Base-by-base conservation (phyloP, 2,797 vertebrate species). In the Enteromius fasciolatus region DNA sequence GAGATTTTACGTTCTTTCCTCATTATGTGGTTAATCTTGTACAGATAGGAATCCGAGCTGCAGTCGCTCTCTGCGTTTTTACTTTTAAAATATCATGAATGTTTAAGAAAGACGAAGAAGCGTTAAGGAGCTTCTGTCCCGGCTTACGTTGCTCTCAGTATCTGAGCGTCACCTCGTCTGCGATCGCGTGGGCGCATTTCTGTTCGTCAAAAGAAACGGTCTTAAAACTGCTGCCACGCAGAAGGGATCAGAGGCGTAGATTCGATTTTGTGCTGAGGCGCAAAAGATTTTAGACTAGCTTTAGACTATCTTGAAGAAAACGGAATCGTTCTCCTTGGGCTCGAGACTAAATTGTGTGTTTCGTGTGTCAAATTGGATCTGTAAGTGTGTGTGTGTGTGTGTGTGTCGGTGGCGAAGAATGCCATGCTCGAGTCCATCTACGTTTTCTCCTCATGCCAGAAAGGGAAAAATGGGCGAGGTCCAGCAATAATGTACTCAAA, bases 1-100 rank as follows among this genome's bases (percentile, higher is more conserved):
- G 25, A 84, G 77, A 87, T 90, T 91, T 90, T 64, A 86, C 86
- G 85, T 92, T 63, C 77, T 84, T 92, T 82, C 88, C 86, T 72
- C 87, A 87, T 70, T 57, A 57, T 80, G 84, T 91, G 90, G 93
- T 93, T 87, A 88, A 90, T 90, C 89, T 93, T 94, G 92, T 95
- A 94, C 91, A 94, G 93, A 94, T 92, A 68, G 86, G 78, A 89
- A 83, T 91, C 86, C 2, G 5, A 87, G 86, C 83, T 84, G 33
- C 84, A 78, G 83, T 91, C 89, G 84, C 3, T 68, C 14, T 18
- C 3, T 3, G 59, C 44, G 6, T 74, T 86, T 85, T 84, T 80
- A 77, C 59, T 87, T 87, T 90, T 89, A 28, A 82, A 85, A 87
- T 87, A 85, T 88, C 72, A 79, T 86, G 79, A 88, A 83, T 88